Conservation (phyloP, 2,888 invertebrate species). For the Creontiades dilutus region DNA sequence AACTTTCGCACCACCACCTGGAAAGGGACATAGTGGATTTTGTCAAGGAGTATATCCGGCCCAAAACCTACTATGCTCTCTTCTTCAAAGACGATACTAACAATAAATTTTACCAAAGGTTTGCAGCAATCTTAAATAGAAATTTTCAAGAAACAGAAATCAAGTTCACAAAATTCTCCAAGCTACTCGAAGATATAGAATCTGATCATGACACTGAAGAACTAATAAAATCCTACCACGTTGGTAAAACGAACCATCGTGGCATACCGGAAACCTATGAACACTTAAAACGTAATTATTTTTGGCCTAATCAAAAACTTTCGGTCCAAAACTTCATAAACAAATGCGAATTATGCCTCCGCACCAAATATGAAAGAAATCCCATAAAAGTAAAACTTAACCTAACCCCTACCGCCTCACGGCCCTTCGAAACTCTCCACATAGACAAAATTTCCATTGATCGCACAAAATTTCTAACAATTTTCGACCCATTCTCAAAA, state of each 20-base stretch:
- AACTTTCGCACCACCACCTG: conserved; percentile 40
- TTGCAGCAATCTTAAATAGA: not conserved
- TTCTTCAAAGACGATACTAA: not conserved
- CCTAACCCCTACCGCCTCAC: conserved; percentile 56
- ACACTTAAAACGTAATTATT: not conserved
- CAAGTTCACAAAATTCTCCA: not conserved
- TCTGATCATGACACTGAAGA: not conserved
- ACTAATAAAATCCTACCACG: not conserved
- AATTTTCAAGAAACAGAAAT: not conserved
- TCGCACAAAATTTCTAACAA: not conserved
- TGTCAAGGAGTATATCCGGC: not conserved
- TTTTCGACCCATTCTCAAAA: too few relatives aligned
- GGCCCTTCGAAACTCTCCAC: conserved; percentile 69
- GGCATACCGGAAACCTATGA: not conserved
- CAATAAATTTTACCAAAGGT: not conserved
- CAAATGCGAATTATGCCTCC: conserved; percentile 72
- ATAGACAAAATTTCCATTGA: not conserved
- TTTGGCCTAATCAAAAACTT: conserved; percentile 60
- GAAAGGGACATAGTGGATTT: conserved; percentile 24
- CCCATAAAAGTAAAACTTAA: conserved; percentile 38
- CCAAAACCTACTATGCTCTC: not conserved
- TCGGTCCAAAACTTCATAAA: conserved; percentile 75
- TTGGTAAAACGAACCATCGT: not conserved
- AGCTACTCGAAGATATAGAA: not conserved
- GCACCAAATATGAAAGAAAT: conserved; percentile 29